A percentile compares a stretch with the other conserved stretches of the same genome.
Evolutionary conservation across 1,140 invertebrate species (phyloP).

Genomic region (Bombus huntii): DNA sequence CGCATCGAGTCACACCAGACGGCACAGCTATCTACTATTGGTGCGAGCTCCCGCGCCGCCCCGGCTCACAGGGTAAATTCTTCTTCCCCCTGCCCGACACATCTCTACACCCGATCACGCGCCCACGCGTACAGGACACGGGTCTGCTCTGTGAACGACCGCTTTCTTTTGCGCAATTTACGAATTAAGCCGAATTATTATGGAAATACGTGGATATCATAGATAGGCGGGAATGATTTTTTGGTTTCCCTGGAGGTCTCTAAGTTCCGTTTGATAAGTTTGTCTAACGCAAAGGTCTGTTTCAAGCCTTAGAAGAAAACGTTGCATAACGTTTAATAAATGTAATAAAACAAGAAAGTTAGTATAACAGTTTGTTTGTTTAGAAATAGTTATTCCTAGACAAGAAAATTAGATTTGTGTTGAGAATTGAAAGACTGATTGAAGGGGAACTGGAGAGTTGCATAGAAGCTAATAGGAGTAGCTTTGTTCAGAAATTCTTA

Average conservation of each 20-base stretch:
- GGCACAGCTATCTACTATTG: slow-evolving; percentile 92
- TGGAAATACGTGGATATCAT: neutral
- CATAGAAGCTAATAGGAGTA: too few relatives aligned
- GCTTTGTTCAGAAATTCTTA: too few relatives aligned
- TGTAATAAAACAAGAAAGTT: too few relatives aligned
- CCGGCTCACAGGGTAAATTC: slow-evolving; percentile 82
- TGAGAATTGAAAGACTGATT: too few relatives aligned
- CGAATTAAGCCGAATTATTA: neutral
- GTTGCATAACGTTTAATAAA: too few relatives aligned
- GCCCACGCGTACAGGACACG: neutral
- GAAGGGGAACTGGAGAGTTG: too few relatives aligned
- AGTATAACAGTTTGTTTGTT: too few relatives aligned
- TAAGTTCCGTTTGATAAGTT: neutral
- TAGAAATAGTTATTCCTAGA: too few relatives aligned
- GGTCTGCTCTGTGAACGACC: neutral
- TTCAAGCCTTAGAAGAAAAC: neutral
- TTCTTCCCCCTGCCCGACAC: slow-evolving; percentile 56
- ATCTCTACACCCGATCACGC: slow-evolving; percentile 7
- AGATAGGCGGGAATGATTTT: neutral
- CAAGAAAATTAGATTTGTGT: too few relatives aligned
- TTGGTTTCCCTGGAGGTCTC: neutral
- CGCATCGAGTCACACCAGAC: slow-evolving; percentile 89
- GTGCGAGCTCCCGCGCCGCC: slow-evolving; percentile 86
- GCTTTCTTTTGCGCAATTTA: neutral
- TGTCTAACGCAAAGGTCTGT: neutral